Percentiles rank a stretch among this genome's conserved stretches.
phyloP scores from a whole-genome alignment of 2,113 vertebrate genomes.

The Australoheros scitulus region DNA sequence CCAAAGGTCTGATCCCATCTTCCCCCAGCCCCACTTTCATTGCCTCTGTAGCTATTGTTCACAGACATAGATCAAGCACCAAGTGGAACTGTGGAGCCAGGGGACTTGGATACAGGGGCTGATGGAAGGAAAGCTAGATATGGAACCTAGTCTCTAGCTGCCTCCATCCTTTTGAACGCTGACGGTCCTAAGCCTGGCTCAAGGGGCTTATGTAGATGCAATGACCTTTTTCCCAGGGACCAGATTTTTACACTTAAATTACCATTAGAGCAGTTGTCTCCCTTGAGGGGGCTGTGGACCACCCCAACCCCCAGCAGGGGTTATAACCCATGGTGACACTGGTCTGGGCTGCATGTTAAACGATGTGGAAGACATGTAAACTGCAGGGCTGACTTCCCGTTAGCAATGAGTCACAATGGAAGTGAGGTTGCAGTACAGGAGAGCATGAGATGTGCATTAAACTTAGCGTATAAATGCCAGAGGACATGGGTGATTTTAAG shows the following conservation, averaged over 20 bases:
- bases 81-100: conserved; percentile 53
- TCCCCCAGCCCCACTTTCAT: conserved; percentile 73
- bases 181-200: conserved; percentile 89
- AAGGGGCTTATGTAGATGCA: conserved; percentile 93
- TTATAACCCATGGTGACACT: conserved; percentile 88
- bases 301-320: conserved; percentile 75
- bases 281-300: conserved; percentile 82
- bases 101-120: conserved; percentile 43
- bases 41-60: conserved; percentile 81
- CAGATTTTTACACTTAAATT: conserved; percentile 97
- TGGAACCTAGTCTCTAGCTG: conserved; percentile 57
- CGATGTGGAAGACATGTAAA: conserved; percentile 80
- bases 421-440: conserved; percentile 10
- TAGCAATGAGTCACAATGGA: conserved; percentile 37
- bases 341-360: conserved; percentile 86
- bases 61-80: conserved; percentile 83
- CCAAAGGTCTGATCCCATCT: conserved; percentile 62
- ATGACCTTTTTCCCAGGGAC: conserved; percentile 95
- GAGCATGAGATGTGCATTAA: conserved; percentile 20
- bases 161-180: conserved; percentile 81
- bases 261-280: conserved; percentile 86
- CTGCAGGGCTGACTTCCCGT: conserved; percentile 54
- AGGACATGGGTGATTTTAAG: conserved; percentile 33
- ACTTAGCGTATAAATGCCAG: conserved; percentile 31
- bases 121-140: conserved; percentile 42